Evolutionary conservation across 2,888 invertebrate genomes (phyloP).

Genomic region (Bugulina stolonifera): DNA sequence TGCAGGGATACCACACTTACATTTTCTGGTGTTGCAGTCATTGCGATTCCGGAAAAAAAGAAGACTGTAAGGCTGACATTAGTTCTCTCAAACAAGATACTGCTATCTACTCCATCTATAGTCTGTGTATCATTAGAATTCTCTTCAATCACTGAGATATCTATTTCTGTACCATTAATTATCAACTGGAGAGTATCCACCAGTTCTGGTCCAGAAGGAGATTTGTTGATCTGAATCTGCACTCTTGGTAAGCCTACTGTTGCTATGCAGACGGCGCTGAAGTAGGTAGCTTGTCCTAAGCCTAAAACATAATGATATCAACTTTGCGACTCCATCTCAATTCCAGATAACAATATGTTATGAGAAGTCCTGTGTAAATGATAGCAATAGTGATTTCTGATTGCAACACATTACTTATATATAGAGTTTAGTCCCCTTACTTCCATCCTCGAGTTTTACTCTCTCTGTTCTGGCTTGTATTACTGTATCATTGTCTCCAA

Average conservation of each 20-base stretch:
- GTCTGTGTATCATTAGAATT: constrained; percentile 20
- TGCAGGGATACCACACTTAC: no score
- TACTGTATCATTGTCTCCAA: constrained; percentile 18
- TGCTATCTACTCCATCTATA: constrained; percentile 5
- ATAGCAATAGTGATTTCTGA: no score
- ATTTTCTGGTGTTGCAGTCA: neutral
- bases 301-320: no score
- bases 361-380: no score
- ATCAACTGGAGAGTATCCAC: constrained; percentile 1
- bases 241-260: neutral
- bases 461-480: constrained; percentile 22
- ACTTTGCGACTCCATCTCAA: no score
- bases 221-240: constrained; percentile 20
- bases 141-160: constrained; percentile 20
- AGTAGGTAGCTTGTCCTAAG: constrained; percentile 22
- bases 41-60: neutral
- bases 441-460: neutral
- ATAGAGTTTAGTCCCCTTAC: no score
- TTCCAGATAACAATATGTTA: no score
- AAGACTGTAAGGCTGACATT: constrained; percentile 7
- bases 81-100: constrained; percentile 5
- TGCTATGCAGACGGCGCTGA: constrained; percentile 13
- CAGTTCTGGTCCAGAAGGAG: neutral
- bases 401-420: neutral
- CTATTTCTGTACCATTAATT: neutral